These are phyloP conservation scores for Hoplias malabaricus DNA, from an alignment of 2,113 vertebrate species.

Conservation along the genomic window DNA sequence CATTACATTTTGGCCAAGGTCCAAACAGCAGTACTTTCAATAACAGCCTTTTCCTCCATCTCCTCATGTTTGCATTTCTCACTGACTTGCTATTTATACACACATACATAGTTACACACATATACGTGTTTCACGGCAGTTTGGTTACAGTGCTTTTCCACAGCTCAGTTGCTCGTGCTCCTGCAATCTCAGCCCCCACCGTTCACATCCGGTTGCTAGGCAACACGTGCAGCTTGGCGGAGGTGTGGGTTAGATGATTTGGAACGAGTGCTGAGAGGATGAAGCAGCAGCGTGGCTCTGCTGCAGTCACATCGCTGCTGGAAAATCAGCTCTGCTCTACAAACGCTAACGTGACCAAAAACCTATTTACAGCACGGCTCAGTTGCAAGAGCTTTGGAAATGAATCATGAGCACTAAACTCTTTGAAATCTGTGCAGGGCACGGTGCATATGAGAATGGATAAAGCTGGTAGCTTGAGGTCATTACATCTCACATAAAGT, in stretches of 20 bases:
- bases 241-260: slow-evolving; percentile 26
- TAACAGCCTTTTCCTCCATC: not conserved
- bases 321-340: slow-evolving; percentile 16
- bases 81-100: slow-evolving; percentile 14
- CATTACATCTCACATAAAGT: too few relatives aligned
- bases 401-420: not conserved
- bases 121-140: slow-evolving; percentile 28
- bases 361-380: not conserved
- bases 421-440: too few relatives aligned
- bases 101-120: not conserved
- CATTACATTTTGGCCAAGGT: slow-evolving; percentile 36
- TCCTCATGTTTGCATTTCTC: slow-evolving; percentile 42
- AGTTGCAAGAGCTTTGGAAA: not conserved
- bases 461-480: too few relatives aligned
- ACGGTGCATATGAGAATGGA: too few relatives aligned
- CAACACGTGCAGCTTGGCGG: slow-evolving; percentile 48
- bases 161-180: slow-evolving; percentile 31
- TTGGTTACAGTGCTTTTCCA: slow-evolving; percentile 26
- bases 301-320: slow-evolving; percentile 17
- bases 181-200: slow-evolving; percentile 42
- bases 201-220: slow-evolving; percentile 59
- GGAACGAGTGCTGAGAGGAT: slow-evolving; percentile 29
- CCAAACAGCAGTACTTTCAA: slow-evolving; percentile 20
- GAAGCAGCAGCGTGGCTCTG: slow-evolving; percentile 8
- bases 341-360: slow-evolving; percentile 9